Evolutionary conservation across 2,797 vertebrate genomes (phyloP), one percentile per base, ranked within the genome.

Genomic region (Chaetodon trifasciatus): DNA sequence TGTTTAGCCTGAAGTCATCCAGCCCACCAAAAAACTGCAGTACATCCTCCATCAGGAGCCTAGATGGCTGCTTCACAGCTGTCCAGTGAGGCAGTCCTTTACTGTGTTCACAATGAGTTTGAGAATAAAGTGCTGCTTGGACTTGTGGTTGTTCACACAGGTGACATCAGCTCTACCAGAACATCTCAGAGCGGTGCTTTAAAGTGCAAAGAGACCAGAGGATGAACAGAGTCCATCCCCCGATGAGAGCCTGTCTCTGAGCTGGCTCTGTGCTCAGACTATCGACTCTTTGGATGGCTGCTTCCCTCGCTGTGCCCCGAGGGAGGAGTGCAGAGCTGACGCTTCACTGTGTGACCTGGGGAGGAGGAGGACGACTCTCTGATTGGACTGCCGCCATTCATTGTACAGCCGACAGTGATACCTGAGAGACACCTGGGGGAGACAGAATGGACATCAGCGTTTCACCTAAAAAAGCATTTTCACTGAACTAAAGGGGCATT

Each of bases 391-490:
- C 86, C 94, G 94, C 97, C 97, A 98, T 91, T 97, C 96, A 0
- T 94, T 96, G 89, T 97, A 98, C 75, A 98, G 86, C 77, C 96
- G 95, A 91, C 96, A 97, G 95, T 98, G 96, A 90, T 97, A 97
- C 92, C 96, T 96, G 94, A 97, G 96, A 55, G 97, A 97, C 86
- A 98, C 96, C 97, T 98, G 72, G 1, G 17, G 56, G 40, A 35
- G 47, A 67, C 65, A 69, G 8, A 39, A 44, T 0, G 19, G 15
- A 47, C 2, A 3, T 40, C 7, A 40, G 8, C 2, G 42, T 39
- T 60, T 19, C n/a, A 39, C 21, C 55, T 44, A 10, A 58, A 47
- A 57, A n/a, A 3, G 13, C 24, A 28, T 16, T 56, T 56, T 61
- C 6, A 40, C 58, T 13, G 9, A 23, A 40, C 3, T 42, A 6